Evolutionary conservation across 2,797 vertebrate genomes (phyloP).

Genomic region (Aselliscus stoliczkanus): DNA sequence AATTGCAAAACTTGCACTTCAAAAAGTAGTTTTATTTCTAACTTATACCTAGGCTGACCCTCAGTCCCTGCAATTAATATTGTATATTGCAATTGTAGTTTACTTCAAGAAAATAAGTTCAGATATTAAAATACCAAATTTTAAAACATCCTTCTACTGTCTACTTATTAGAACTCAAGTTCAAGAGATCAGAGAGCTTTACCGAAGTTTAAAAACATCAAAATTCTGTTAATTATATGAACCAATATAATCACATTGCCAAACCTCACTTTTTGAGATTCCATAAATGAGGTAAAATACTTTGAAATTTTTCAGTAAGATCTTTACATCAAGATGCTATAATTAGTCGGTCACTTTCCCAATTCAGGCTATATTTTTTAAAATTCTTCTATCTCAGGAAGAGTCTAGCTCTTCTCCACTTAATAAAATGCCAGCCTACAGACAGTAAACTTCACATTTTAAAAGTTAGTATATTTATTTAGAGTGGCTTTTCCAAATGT

Average conservation of each 20-base stretch:
- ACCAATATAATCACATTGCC: not conserved
- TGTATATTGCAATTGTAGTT: not conserved
- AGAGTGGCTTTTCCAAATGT: constrained; percentile 44
- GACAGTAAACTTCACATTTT: not conserved
- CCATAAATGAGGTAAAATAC: not conserved
- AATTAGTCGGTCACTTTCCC: not conserved
- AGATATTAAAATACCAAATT: not conserved
- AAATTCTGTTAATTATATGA: not conserved
- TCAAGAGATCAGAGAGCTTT: not conserved
- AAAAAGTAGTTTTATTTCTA: constrained; percentile 1
- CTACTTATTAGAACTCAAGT: not conserved
- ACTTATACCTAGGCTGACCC: not conserved
- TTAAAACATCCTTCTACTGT: not conserved
- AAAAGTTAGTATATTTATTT: constrained; percentile 21
- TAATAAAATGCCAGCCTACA: not conserved
- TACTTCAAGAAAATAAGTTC: constrained; percentile 23
- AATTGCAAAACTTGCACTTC: constrained; percentile 24
- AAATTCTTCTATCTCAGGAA: not conserved
- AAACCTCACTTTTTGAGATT: not conserved
- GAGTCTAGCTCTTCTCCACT: not conserved
- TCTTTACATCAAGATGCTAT: not conserved
- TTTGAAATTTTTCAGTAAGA: not conserved
- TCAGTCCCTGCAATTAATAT: not conserved
- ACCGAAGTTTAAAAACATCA: not conserved
- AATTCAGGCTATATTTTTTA: not conserved